Conservation (phyloP, 1,140 invertebrate genomes). For the Nasonia vitripennis region DNA sequence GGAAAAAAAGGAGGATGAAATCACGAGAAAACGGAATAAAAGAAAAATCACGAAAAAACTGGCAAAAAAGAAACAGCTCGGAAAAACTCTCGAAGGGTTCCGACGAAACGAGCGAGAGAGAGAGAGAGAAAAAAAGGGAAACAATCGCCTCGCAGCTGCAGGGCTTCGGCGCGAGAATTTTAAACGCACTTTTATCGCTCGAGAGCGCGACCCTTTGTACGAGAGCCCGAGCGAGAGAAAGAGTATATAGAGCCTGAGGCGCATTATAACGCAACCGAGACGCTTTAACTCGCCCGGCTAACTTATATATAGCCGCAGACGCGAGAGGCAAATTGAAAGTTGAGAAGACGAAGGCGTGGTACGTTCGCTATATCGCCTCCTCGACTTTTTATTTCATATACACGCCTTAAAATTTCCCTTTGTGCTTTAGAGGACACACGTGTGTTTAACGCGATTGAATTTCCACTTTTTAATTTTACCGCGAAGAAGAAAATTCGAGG, state of each 20-base stretch:
- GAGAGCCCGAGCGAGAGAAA: background rate
- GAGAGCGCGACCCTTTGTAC: slow-evolving; percentile 58
- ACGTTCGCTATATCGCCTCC: background rate
- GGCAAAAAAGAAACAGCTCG: background rate
- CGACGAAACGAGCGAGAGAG: slow-evolving; percentile 29
- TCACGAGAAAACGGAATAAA: background rate
- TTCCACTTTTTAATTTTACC: no score
- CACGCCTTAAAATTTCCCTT: background rate
- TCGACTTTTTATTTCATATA: background rate
- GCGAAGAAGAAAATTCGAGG: no score
- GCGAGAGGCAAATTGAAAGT: slow-evolving; percentile 27
- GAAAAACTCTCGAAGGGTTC: background rate
- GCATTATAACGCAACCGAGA: slow-evolving; percentile 10
- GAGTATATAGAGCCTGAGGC: background rate
- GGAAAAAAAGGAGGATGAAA: background rate
- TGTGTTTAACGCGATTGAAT: no score
- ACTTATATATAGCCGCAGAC: background rate
- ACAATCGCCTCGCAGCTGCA: slow-evolving; percentile 62
- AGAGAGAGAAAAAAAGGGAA: slow-evolving; percentile 59
- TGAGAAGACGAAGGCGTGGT: background rate
- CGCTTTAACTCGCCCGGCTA: background rate
- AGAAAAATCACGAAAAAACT: no score
- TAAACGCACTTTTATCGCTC: slow-evolving; percentile 66
- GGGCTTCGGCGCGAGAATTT: slow-evolving; percentile 61
- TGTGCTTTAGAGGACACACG: background rate